Percentiles rank a stretch among this genome's conserved stretches.
These are phyloP conservation scores for Syngnathus scovelli DNA, from an alignment of 2,113 vertebrate species.

Conservation along the genomic window DNA sequence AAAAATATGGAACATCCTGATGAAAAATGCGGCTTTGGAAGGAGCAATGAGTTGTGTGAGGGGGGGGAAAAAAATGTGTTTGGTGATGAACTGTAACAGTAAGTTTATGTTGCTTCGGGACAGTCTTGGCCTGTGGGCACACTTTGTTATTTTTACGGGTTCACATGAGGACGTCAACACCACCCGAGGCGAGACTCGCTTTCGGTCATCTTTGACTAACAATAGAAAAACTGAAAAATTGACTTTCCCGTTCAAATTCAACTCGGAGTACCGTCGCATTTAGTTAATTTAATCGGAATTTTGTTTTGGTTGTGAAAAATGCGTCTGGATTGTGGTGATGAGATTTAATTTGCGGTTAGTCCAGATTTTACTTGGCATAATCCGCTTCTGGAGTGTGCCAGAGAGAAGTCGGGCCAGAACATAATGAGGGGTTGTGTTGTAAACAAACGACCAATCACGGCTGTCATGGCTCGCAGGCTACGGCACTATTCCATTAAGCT, in stretches of 20 bases:
- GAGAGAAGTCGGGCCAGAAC: background rate
- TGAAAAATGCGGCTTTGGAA: conserved; percentile 9
- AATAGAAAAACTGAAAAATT: background rate
- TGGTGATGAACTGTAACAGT: conserved; percentile 10
- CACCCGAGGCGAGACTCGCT: conserved; percentile 26
- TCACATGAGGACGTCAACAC: conserved; percentile 19
- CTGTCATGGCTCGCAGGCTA: conserved; percentile 6
- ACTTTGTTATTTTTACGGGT: conserved; percentile 14
- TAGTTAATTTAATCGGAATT: background rate
- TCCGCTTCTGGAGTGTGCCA: background rate
- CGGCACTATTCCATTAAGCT: background rate
- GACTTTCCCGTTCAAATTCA: background rate
- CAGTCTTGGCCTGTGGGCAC: conserved; percentile 25
- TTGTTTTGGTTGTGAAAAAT: background rate
- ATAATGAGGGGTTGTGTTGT: conserved; percentile 4
- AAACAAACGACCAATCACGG: background rate
- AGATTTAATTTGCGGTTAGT: background rate
- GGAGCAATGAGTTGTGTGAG: background rate
- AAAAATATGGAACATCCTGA: background rate
- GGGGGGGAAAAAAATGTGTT: conserved; percentile 1
- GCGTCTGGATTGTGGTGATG: background rate
- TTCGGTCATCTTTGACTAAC: conserved; percentile 10
- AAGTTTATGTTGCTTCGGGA: conserved; percentile 32
- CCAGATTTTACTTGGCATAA: background rate
- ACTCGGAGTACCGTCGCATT: background rate